A percentile compares a stretch with the other conserved stretches of the same genome.
These are phyloP conservation scores for Pseudobourletiella spinata DNA, from an alignment of 1,140 invertebrate genomes.

Conservation along the genomic window DNA sequence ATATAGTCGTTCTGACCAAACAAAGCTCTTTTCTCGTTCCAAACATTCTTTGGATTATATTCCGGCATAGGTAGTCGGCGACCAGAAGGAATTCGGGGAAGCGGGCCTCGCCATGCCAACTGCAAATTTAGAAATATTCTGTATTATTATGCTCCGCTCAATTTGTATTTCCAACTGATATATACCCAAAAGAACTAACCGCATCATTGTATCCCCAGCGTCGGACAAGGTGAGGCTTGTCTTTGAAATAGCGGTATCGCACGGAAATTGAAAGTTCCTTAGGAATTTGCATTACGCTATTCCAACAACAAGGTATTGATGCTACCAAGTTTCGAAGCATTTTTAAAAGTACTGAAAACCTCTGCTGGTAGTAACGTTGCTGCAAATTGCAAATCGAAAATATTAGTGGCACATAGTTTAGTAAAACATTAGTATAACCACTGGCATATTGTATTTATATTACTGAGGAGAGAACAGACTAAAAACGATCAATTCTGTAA, in stretches of 20 bases:
- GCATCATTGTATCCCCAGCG: background rate
- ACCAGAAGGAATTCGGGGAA: conserved; percentile 51
- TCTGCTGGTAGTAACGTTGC: too few species aligned
- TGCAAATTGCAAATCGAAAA: too few species aligned
- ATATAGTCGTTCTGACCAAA: conserved; percentile 97
- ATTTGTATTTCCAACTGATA: background rate
- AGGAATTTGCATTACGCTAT: background rate
- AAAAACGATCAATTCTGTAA: too few species aligned
- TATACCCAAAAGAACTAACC: background rate
- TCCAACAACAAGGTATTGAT: too few species aligned
- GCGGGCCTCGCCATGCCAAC: conserved; percentile 45
- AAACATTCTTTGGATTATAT: conserved; percentile 62
- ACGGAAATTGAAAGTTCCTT: background rate
- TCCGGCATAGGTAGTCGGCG: conserved; percentile 53
- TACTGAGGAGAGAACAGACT: too few species aligned
- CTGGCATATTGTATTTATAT: too few species aligned
- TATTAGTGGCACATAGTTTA: too few species aligned
- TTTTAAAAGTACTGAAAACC: too few species aligned
- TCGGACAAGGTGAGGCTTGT: background rate
- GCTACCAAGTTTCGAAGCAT: background rate
- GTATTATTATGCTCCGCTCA: background rate
- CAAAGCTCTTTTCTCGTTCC: conserved; percentile 64
- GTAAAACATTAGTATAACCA: too few species aligned
- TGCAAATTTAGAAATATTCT: conserved; percentile 4
- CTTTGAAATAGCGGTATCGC: background rate